Conservation (phyloP, 2,888 invertebrate species). For the Odontomyia ornata region DNA sequence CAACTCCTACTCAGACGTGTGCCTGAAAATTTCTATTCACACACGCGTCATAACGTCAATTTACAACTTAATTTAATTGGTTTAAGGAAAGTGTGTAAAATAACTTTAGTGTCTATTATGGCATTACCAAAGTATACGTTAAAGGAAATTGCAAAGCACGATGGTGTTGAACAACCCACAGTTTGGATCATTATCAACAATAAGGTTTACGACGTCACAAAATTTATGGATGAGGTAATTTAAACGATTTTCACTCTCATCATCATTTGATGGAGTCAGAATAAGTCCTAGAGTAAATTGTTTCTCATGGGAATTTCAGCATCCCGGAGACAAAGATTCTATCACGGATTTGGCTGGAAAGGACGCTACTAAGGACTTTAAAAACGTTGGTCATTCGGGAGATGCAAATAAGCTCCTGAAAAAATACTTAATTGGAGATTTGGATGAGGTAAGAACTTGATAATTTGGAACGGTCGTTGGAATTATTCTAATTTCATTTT, state of each 20-base stretch:
- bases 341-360: slow-evolving; percentile 73
- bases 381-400: slow-evolving; percentile 73
- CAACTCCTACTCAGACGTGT: neutral
- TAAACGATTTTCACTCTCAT: neutral
- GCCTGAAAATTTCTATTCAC: neutral
- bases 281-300: neutral
- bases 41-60: neutral
- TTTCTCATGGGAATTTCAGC: slow-evolving; percentile 63
- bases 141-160: slow-evolving; percentile 69
- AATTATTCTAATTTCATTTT: neutral
- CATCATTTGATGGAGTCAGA: neutral
- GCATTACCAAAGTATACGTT: slow-evolving; percentile 58
- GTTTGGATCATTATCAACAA: slow-evolving; percentile 74
- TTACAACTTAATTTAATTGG: neutral
- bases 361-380: slow-evolving; percentile 73
- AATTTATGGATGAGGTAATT: slow-evolving; percentile 69
- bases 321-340: slow-evolving; percentile 74
- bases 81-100: neutral
- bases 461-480: neutral
- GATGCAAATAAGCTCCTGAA: slow-evolving; percentile 70
- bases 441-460: slow-evolving; percentile 56
- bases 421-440: slow-evolving; percentile 72
- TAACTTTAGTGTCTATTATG: slow-evolving; percentile 29
- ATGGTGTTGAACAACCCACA: slow-evolving; percentile 68
- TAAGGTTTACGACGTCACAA: slow-evolving; percentile 74